Evolutionary conservation across 30 jellyfish, hydroid and myxozoan genomes (phyloP), one percentile per base, ranked within the genome.

Genomic region (Nemopilema nomurai): DNA sequence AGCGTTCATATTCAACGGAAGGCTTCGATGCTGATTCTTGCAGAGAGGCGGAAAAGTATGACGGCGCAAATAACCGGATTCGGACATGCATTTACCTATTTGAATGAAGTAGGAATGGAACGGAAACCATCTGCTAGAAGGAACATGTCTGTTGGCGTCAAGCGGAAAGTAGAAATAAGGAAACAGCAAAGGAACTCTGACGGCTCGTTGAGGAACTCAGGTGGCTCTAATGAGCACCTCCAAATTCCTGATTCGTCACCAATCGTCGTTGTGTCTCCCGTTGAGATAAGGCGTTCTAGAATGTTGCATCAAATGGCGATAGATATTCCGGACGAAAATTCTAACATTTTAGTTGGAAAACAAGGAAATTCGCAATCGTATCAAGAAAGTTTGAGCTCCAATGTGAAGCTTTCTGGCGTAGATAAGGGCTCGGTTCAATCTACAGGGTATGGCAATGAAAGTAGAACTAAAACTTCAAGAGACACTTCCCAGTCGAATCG

Each of bases 31-130:
- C 81, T 81, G 87, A 86, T 91, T 70, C 76, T 91, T 21, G 90
- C 89, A 13, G 97, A 86, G 73, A 88, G 88, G 24, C 93, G 91
- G 57, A 80, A 75, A 70, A 91, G 97, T 79, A 71, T 91, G 90
- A 91, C 96, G 82, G 76, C 82, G n/a, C 91, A 83, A 31, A 70
- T 83, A 31, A 76, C 91, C 0, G 91, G 91, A 31, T 83, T 83
- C 75, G 86, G 91, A 41, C 85, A 83, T 24, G 29, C 82, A 18
- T 72, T 83, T 27, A 51, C 86, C 26, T 83, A 70, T 53, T 31
- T 65, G 21, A 72, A 72, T 62, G 91, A 83, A 32, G 27, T 83
- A 50, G 73, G 73, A 18, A 51, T n/a, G 31, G 86, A 83, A 64
- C 67, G 71, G 67, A 51, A 33, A n/a, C 51, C 80, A 18, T 32